phyloP scores from a whole-genome alignment of 1,140 invertebrate species.

The Saccostrea glomerata region DNA sequence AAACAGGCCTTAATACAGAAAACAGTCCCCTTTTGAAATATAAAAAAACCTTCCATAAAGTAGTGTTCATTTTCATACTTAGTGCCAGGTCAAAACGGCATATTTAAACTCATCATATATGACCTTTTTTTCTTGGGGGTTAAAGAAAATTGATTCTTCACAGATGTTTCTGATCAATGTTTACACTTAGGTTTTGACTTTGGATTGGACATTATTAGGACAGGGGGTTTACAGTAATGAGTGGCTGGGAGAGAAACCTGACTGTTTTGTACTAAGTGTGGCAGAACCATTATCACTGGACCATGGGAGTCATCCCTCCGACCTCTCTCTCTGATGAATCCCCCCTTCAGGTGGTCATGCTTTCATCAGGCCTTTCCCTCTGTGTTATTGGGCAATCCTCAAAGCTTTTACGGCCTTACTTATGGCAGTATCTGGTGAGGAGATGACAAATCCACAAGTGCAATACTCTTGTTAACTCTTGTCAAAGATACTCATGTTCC shows the following conservation, averaged over 20 bases:
- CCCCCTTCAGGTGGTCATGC: conserved; percentile 9
- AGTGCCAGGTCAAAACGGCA: not conserved
- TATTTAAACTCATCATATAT: not conserved
- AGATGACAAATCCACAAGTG: conserved; percentile 10
- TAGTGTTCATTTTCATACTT: conserved; percentile 2
- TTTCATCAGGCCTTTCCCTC: not conserved
- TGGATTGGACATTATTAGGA: conserved; percentile 27
- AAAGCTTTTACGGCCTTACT: not conserved
- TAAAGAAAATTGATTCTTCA: not conserved
- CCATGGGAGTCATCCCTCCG: not conserved
- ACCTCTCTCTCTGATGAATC: not conserved
- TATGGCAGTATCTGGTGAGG: not conserved
- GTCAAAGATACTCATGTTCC: not conserved
- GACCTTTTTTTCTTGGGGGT: not conserved
- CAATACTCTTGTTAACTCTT: conserved; percentile 4
- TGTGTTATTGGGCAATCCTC: not conserved
- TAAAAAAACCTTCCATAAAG: not conserved
- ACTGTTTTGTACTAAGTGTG: conserved; percentile 25
- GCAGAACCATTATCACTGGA: conserved; percentile 25
- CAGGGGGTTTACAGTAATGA: not conserved
- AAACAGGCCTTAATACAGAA: conserved; percentile 4
- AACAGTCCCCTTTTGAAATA: conserved; percentile 26
- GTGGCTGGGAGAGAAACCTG: not conserved
- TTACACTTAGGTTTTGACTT: conserved; percentile 4
- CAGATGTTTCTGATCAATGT: not conserved